Evolutionary conservation across 1,140 invertebrate genomes (phyloP).

Genomic region (Atta colombica): DNA sequence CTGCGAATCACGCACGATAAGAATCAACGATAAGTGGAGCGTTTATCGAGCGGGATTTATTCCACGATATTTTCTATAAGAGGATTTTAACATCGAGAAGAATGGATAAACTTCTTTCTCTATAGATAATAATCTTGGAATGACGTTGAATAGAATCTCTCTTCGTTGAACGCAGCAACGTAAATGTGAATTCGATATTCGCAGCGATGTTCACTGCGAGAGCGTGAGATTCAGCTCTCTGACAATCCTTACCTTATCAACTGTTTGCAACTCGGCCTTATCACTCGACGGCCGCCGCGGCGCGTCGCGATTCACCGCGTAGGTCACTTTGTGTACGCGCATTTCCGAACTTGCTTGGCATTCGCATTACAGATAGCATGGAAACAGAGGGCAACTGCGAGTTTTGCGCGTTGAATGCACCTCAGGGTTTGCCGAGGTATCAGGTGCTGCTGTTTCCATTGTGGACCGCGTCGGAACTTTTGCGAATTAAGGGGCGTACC

Average conservation of each 20-base stretch:
- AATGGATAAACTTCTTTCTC: constrained; percentile 24
- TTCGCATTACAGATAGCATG: constrained; percentile 71
- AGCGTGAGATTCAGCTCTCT: neutral
- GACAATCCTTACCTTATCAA: constrained; percentile 64
- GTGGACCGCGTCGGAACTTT: constrained; percentile 62
- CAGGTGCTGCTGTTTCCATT: constrained; percentile 64
- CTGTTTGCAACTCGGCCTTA: constrained; percentile 62
- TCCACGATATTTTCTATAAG: constrained; percentile 37
- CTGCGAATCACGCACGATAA: constrained; percentile 44
- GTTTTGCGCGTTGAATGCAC: constrained; percentile 66
- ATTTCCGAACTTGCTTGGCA: constrained; percentile 67
- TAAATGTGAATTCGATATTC: constrained; percentile 56
- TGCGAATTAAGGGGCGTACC: constrained; percentile 65
- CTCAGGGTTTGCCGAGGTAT: constrained; percentile 67
- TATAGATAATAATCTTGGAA: constrained; percentile 15
- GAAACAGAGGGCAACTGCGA: constrained; percentile 62
- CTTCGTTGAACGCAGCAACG: constrained; percentile 23
- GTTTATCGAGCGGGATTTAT: constrained; percentile 50
- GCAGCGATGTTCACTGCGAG: neutral
- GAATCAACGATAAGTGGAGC: constrained; percentile 40
- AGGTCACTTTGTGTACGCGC: constrained; percentile 55
- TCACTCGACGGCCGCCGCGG: constrained; percentile 29
- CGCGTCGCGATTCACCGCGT: constrained; percentile 53
- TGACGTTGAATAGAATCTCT: neutral
- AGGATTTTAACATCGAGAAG: constrained; percentile 35